Evolutionary conservation across 2,113 vertebrate genomes (phyloP).

Genomic region (Triplophysa rosa): DNA sequence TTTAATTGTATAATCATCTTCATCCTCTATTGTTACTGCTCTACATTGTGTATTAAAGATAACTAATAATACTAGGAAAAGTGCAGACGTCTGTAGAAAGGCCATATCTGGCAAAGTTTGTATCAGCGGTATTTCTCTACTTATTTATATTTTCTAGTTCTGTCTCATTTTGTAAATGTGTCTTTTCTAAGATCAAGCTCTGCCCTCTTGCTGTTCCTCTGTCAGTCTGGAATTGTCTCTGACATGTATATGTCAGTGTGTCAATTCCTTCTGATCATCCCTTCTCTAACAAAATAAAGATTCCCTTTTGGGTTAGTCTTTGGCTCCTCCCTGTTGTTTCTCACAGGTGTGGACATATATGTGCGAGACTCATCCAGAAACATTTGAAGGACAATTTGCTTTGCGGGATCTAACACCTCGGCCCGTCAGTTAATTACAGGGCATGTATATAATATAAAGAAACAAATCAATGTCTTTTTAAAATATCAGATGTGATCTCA

Average conservation of each 20-base stretch:
- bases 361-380: not conserved
- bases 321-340: conserved; percentile 31
- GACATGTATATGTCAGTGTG: conserved; percentile 40
- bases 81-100: not conserved
- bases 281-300: conserved; percentile 38
- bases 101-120: conserved; percentile 27
- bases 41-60: conserved; percentile 4
- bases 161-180: conserved; percentile 14
- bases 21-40: not conserved
- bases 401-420: conserved; percentile 2
- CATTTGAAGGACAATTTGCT: not conserved
- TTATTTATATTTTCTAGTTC: conserved; percentile 1
- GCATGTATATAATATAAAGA: not conserved
- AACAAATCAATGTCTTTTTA: not conserved
- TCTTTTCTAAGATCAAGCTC: not conserved
- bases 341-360: conserved; percentile 31
- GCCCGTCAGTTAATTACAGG: not conserved
- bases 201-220: not conserved
- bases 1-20: not conserved
- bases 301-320: conserved; percentile 5
- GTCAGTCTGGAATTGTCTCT: conserved; percentile 21
- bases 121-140: not conserved
- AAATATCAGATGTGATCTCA: not conserved
- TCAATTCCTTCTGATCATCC: conserved; percentile 58
- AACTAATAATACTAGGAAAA: conserved; percentile 28